Evolutionary conservation across 2,797 vertebrate genomes (phyloP).

Genomic region (Pristis pectinata): DNA sequence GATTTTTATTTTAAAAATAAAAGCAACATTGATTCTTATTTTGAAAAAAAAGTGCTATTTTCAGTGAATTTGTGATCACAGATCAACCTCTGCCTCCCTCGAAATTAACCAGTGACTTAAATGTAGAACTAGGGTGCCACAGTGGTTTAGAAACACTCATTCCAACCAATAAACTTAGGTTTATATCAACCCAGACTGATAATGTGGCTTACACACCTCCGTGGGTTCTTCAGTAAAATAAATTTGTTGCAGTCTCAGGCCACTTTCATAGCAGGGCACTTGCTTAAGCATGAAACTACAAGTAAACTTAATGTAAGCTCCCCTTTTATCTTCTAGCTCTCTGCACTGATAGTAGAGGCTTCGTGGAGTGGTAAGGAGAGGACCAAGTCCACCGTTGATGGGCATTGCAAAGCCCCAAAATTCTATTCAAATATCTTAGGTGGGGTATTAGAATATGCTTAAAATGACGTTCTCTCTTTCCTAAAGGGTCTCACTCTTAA

Average conservation of each 20-base stretch:
- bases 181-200: not conserved
- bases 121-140: not conserved
- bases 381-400: not conserved
- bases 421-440: not conserved
- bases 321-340: not conserved
- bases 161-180: not conserved
- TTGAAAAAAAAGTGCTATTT: not conserved
- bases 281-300: not conserved
- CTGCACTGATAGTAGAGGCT: too few species aligned
- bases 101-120: not conserved
- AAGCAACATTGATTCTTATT: not conserved
- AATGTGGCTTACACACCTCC: not conserved
- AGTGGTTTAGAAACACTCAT: too few species aligned
- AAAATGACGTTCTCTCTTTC: not conserved
- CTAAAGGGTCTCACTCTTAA: not conserved
- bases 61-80: not conserved
- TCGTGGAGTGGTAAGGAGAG: not conserved
- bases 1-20: not conserved
- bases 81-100: not conserved
- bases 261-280: not conserved
- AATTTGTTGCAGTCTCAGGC: not conserved
- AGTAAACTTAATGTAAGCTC: not conserved
- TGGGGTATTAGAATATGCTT: not conserved
- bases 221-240: not conserved
- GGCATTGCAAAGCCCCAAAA: not conserved